phyloP scores from a whole-genome alignment of 2,113 vertebrate species.

The Neomonachus schauinslandi region DNA sequence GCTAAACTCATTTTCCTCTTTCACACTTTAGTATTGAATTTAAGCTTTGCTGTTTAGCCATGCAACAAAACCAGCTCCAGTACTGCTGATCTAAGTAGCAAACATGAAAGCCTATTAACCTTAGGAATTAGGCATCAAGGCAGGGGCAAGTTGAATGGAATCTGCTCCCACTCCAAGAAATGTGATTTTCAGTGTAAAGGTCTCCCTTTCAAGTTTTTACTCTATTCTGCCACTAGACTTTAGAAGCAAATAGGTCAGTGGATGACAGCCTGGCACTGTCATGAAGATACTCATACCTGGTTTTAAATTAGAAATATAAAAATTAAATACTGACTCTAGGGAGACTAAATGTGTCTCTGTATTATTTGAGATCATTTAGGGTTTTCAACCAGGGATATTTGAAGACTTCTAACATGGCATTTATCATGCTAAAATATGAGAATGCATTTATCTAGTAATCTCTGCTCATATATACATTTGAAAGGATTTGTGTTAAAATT shows the following conservation, averaged over 20 bases:
- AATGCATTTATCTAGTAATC: background rate
- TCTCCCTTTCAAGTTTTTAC: constrained; percentile 71
- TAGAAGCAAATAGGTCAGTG: constrained; percentile 49
- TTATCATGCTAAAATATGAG: constrained; percentile 7
- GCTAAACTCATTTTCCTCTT: background rate
- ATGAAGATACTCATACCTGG: constrained; percentile 45
- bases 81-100: constrained; percentile 7
- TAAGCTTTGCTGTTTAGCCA: constrained; percentile 41
- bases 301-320: constrained; percentile 63
- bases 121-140: constrained; percentile 67
- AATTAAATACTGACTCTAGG: constrained; percentile 75
- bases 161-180: constrained; percentile 79
- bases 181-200: constrained; percentile 60
- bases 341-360: constrained; percentile 68
- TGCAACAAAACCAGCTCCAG: constrained; percentile 39
- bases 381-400: constrained; percentile 1
- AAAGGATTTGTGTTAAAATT: constrained; percentile 35
- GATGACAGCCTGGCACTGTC: constrained; percentile 49
- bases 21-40: background rate
- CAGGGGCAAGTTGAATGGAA: constrained; percentile 76
- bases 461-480: background rate
- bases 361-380: constrained; percentile 62
- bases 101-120: constrained; percentile 44
- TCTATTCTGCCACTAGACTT: constrained; percentile 52
- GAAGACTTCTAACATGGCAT: background rate